These are phyloP conservation scores for Cataglyphis cursor DNA, from an alignment of 2,888 invertebrate genomes.

Conservation along the genomic window DNA sequence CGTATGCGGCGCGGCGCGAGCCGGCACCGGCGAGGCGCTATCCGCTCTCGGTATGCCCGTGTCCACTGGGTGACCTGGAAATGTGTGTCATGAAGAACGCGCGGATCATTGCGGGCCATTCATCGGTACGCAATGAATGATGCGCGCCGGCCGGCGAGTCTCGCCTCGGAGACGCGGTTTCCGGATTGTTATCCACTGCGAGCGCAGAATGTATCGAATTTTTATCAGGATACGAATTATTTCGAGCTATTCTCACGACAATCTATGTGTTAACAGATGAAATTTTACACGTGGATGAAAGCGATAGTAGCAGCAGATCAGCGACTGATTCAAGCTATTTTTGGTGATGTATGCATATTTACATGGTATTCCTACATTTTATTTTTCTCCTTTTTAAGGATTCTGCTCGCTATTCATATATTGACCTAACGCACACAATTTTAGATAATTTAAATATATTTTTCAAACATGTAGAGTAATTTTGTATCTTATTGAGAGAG, in stretches of 20 bases:
- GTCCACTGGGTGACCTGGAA: conserved; percentile 57
- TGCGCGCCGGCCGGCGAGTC: conserved; percentile 21
- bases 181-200: conserved; percentile 20
- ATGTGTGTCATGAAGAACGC: conserved; percentile 54
- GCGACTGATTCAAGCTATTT: not conserved
- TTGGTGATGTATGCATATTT: not conserved
- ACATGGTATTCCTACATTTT: not conserved
- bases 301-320: not conserved
- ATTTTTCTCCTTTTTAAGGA: not conserved
- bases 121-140: conserved; percentile 37
- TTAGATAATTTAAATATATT: not conserved
- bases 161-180: conserved; percentile 32
- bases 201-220: conserved; percentile 2
- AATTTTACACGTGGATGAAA: not conserved
- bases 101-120: conserved; percentile 52
- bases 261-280: not conserved
- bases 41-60: conserved; percentile 52
- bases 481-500: not conserved
- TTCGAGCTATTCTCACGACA: not conserved
- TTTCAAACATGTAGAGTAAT: not conserved
- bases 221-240: conserved; percentile 2
- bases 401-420: not conserved
- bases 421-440: too few relatives aligned
- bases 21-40: conserved; percentile 58
- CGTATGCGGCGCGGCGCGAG: conserved; percentile 65